phyloP scores from a whole-genome alignment of 2,888 invertebrate genomes.

The Tinea pellionella region DNA sequence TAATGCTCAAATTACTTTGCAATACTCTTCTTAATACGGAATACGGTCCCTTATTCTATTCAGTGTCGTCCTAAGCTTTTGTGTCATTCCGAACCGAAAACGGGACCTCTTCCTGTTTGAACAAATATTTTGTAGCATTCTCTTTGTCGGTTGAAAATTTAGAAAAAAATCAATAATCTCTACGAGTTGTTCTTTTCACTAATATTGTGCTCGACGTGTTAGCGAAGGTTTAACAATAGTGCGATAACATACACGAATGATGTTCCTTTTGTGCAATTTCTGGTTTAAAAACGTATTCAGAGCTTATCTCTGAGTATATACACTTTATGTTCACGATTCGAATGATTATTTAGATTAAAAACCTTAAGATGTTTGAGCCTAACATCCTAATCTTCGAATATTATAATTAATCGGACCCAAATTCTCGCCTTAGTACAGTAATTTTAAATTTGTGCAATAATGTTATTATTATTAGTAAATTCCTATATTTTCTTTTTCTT shows the following conservation, averaged over 20 bases:
- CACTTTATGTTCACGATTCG: slow-evolving; percentile 1
- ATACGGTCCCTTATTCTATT: slow-evolving; percentile 19
- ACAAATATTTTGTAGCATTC: slow-evolving; percentile 35
- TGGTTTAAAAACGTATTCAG: background rate
- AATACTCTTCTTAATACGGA: slow-evolving; percentile 34
- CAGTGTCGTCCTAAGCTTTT: slow-evolving; percentile 19
- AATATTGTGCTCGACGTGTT: slow-evolving; percentile 14
- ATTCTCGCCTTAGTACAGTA: too few species aligned
- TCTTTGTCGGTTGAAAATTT: background rate
- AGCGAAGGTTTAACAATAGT: slow-evolving; percentile 1
- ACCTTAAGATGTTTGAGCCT: background rate
- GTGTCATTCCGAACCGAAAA: slow-evolving; percentile 14
- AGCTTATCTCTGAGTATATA: background rate
- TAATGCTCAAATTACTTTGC: slow-evolving; percentile 40
- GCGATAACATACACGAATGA: background rate
- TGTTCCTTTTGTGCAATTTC: background rate
- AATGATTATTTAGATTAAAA: slow-evolving; percentile 12
- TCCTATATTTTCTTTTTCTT: too few species aligned
- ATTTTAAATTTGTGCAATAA: too few species aligned
- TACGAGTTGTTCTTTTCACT: slow-evolving; percentile 11
- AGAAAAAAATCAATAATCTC: slow-evolving; percentile 6
- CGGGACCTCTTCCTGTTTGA: slow-evolving; percentile 38
- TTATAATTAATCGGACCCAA: background rate
- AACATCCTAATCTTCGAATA: background rate
- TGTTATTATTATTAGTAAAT: too few species aligned